phyloP scores from a whole-genome alignment of 1,140 invertebrate species.

The Dendroctonus valens region DNA sequence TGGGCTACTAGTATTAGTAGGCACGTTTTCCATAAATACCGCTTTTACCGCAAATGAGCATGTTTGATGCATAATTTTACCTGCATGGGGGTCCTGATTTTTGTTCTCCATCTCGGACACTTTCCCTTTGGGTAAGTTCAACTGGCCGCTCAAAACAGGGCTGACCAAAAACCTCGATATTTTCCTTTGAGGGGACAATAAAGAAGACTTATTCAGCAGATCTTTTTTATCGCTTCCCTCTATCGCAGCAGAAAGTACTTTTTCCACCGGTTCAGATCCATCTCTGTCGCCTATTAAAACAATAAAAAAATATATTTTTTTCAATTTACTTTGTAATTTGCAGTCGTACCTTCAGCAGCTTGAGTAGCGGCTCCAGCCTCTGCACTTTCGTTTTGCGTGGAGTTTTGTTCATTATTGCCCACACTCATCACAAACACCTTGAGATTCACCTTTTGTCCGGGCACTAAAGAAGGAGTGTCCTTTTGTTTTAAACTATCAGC shows the following conservation, averaged over 20 bases:
- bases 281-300: background rate
- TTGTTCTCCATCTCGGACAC: constrained; percentile 30
- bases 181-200: constrained; percentile 59
- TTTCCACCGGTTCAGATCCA: constrained; percentile 13
- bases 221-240: constrained; percentile 36
- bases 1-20: too few relatives aligned
- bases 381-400: background rate
- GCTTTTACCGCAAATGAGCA: background rate
- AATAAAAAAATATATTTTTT: background rate
- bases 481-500: constrained; percentile 42
- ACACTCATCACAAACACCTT: constrained; percentile 43
- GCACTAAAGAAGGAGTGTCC: constrained; percentile 38
- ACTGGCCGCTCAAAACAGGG: constrained; percentile 62
- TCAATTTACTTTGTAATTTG: background rate
- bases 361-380: background rate
- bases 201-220: background rate
- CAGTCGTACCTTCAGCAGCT: background rate
- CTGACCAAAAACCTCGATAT: constrained; percentile 79
- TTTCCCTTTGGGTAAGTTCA: constrained; percentile 48
- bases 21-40: too few relatives aligned
- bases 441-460: constrained; percentile 45
- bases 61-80: background rate
- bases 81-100: background rate
- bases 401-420: constrained; percentile 16
- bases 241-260: constrained; percentile 22